A percentile compares a stretch with the other conserved stretches of the same genome.
Conservation (phyloP, 1,140 invertebrate species). For the Oppia nitens region DNA sequence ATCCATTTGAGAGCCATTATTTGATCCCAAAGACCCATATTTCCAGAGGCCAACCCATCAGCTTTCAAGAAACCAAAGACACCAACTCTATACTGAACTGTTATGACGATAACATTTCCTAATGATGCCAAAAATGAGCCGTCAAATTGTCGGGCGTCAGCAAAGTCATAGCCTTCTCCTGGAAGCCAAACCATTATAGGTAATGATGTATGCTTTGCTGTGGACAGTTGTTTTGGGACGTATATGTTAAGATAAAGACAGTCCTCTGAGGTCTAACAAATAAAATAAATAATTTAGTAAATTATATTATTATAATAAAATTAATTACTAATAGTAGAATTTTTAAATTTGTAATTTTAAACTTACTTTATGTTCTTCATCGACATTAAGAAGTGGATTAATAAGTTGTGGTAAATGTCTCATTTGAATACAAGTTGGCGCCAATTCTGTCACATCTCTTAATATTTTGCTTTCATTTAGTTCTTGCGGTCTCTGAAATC, state of each 20-base stretch:
- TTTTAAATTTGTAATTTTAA: neutral
- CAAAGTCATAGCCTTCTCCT: slow-evolving; percentile 24
- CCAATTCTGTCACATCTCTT: slow-evolving; percentile 11
- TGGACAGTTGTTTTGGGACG: slow-evolving; percentile 12
- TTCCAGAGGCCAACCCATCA: slow-evolving; percentile 46
- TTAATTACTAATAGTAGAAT: too few relatives aligned
- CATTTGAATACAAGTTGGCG: slow-evolving; percentile 22
- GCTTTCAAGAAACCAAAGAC: slow-evolving; percentile 72
- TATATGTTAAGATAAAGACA: slow-evolving; percentile 25
- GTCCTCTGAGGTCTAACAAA: slow-evolving; percentile 20
- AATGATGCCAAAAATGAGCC: slow-evolving; percentile 21
- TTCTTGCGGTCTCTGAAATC: slow-evolving; percentile 19
- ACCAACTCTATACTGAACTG: slow-evolving; percentile 28
- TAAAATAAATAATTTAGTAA: too few relatives aligned
- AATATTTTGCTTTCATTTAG: neutral
- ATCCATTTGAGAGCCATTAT: slow-evolving; percentile 69
- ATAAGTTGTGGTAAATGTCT: slow-evolving; percentile 19
- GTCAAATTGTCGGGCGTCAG: slow-evolving; percentile 23
- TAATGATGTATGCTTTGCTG: neutral
- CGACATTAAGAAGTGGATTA: slow-evolving; percentile 16
- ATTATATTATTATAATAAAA: too few relatives aligned
- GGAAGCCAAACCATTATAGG: slow-evolving; percentile 24
- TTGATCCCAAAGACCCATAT: slow-evolving; percentile 80
- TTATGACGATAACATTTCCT: slow-evolving; percentile 26
- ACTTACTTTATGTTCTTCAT: slow-evolving; percentile 12